phyloP scores from a whole-genome alignment of 2,797 vertebrate species.

The Falco biarmicus region DNA sequence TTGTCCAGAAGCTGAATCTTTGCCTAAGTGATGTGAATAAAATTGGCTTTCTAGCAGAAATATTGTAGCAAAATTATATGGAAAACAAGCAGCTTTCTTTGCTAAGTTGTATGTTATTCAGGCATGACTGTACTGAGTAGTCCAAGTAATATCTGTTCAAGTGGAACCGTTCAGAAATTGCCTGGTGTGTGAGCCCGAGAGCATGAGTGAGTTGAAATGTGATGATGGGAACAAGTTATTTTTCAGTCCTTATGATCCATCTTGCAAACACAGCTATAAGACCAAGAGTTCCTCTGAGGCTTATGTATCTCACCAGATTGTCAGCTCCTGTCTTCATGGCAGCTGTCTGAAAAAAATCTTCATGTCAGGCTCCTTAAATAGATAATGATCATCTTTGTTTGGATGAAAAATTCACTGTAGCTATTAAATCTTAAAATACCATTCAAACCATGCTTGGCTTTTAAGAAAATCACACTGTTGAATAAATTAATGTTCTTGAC shows the following conservation, averaged over 20 bases:
- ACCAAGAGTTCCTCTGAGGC: not conserved
- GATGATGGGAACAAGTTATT: not conserved
- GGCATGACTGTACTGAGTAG: accelerated
- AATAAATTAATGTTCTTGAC: not conserved
- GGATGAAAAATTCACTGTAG: not conserved
- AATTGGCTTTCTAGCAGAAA: not conserved
- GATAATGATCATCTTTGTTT: not conserved
- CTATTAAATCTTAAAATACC: not conserved
- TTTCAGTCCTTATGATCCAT: not conserved
- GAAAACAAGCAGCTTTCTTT: not conserved
- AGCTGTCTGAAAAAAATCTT: not conserved
- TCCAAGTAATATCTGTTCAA: not conserved
- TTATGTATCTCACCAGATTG: not conserved
- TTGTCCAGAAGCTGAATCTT: not conserved
- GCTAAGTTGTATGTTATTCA: accelerated
- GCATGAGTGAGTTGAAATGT: too few relatives aligned
- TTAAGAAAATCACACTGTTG: not conserved
- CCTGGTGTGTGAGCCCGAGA: not conserved
- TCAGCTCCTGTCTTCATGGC: not conserved
- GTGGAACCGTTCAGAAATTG: not conserved
- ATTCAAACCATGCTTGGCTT: not conserved
- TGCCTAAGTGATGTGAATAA: not conserved
- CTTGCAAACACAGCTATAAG: not conserved
- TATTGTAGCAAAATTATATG: not conserved
- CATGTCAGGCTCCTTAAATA: not conserved